These are phyloP conservation scores for Lepidurus couesii DNA, from an alignment of 1,140 invertebrate species.

Conservation along the genomic window DNA sequence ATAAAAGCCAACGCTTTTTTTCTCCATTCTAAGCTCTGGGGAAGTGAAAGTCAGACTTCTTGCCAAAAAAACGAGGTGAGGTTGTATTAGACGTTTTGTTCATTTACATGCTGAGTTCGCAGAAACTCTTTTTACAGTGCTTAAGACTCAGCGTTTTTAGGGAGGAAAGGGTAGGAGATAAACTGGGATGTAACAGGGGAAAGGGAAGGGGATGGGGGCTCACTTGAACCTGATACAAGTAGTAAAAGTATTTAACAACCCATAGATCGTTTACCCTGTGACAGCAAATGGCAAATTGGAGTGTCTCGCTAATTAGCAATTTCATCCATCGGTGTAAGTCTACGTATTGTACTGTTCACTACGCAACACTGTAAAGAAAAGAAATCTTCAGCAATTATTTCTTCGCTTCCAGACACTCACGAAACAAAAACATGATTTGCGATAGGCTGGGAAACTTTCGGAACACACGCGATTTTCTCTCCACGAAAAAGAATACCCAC, in stretches of 20 bases:
- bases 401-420: background rate
- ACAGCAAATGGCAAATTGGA: slow-evolving; percentile 5
- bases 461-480: background rate
- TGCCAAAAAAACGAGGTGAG: background rate
- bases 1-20: too few species aligned
- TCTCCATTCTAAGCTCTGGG: too few species aligned
- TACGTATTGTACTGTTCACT: background rate
- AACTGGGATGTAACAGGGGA: background rate
- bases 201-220: background rate
- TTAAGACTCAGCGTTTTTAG: background rate
- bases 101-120: background rate
- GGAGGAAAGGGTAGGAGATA: too few species aligned
- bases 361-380: background rate
- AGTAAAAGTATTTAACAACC: slow-evolving; percentile 13
- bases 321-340: slow-evolving; percentile 2
- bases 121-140: background rate
- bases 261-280: slow-evolving; percentile 11
- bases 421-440: background rate
- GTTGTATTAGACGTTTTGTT: background rate
- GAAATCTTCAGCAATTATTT: background rate
- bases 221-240: background rate
- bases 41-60: too few species aligned
- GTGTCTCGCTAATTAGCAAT: background rate
- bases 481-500: background rate
- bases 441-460: background rate